A percentile compares a stretch with the other conserved stretches of the same genome.
These are phyloP conservation scores for Sinella curviseta DNA, from an alignment of 1,140 invertebrate genomes.

Conservation along the genomic window DNA sequence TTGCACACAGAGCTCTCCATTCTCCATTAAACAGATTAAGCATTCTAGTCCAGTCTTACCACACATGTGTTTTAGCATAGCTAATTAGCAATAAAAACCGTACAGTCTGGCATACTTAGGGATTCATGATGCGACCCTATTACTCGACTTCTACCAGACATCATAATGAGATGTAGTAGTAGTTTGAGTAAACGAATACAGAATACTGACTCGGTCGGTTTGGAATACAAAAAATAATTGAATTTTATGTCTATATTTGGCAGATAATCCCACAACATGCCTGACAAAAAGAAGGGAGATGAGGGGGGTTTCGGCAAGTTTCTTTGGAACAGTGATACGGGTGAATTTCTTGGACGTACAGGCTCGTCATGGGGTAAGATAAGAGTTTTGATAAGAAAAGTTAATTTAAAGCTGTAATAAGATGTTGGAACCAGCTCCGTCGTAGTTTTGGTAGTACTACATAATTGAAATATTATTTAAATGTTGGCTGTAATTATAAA, in stretches of 20 bases:
- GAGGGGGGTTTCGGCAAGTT: conserved; percentile 74
- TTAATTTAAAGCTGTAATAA: too few relatives aligned
- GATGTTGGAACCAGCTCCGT: neutral
- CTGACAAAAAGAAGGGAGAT: conserved; percentile 64
- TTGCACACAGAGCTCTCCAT: too few relatives aligned
- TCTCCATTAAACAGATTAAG: neutral
- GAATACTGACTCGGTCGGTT: too few relatives aligned
- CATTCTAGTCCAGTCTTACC: neutral
- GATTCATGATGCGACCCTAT: neutral
- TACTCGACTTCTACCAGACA: too few relatives aligned
- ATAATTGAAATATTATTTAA: neutral
- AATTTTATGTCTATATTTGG: neutral
- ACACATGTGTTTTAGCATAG: neutral
- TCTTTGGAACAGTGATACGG: conserved; percentile 83
- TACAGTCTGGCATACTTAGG: neutral
- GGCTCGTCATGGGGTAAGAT: conserved; percentile 87
- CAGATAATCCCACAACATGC: conserved; percentile 38
- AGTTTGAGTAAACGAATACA: too few relatives aligned
- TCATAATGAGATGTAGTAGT: neutral
- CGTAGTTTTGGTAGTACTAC: neutral
- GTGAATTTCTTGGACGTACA: conserved; percentile 82
- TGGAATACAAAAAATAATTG: too few relatives aligned
- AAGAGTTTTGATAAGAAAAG: neutral
- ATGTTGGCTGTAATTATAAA: too few relatives aligned
- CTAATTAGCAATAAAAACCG: neutral